Evolutionary conservation across 2,888 invertebrate species (phyloP).

Genomic region (Ditula angustiorana): DNA sequence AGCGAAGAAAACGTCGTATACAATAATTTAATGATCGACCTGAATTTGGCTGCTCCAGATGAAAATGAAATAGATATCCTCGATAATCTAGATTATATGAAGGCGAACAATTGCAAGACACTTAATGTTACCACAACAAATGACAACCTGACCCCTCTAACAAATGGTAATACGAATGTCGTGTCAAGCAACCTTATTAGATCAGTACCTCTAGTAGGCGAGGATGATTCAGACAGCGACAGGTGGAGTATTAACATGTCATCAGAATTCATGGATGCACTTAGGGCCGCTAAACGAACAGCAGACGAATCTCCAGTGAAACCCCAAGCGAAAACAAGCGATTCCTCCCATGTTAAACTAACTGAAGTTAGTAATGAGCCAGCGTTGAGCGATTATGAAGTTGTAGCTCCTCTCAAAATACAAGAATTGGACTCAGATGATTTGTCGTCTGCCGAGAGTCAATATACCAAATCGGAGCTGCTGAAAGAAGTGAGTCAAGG

Average conservation of each 20-base stretch:
- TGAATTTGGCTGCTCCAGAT: conserved; percentile 72
- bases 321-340: too few relatives aligned
- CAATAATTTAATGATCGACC: conserved; percentile 79
- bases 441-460: conserved; percentile 48
- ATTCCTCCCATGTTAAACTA: conserved; percentile 3
- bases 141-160: conserved; percentile 39
- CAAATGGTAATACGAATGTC: not conserved
- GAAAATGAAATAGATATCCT: conserved; percentile 61
- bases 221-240: conserved; percentile 51
- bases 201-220: conserved; percentile 62
- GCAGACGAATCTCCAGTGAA: conserved; percentile 26
- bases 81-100: conserved; percentile 49
- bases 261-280: conserved; percentile 48
- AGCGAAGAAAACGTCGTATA: conserved; percentile 68
- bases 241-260: conserved; percentile 60
- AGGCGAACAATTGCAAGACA: conserved; percentile 26
- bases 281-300: conserved; percentile 37
- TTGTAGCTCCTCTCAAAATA: conserved; percentile 29
- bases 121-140: conserved; percentile 31
- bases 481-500: conserved; percentile 42
- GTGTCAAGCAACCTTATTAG: conserved; percentile 54
- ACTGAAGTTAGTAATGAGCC: conserved; percentile 15
- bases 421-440: conserved; percentile 58
- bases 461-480: conserved; percentile 34
- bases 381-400: conserved; percentile 29